These are phyloP conservation scores for Pitta sordida DNA, from an alignment of 2,113 vertebrate species.

Conservation along the genomic window DNA sequence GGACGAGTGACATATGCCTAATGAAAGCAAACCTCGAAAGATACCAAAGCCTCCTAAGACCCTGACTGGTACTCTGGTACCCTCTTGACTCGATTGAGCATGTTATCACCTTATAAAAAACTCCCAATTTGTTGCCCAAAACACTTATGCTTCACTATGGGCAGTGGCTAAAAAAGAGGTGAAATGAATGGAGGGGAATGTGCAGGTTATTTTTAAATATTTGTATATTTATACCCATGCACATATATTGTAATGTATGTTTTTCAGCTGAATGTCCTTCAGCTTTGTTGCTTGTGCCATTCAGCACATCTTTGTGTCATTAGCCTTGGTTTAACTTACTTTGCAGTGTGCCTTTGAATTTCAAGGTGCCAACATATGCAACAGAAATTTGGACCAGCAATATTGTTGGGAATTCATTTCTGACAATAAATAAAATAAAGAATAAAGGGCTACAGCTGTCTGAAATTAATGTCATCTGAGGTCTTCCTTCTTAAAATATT, in stretches of 20 bases:
- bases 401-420: not conserved
- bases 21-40: not conserved
- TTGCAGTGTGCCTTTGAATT: not conserved
- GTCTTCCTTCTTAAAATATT: conserved; percentile 18
- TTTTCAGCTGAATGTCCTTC: not conserved
- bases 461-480: not conserved
- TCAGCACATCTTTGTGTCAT: not conserved
- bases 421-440: not conserved
- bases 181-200: not conserved
- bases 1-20: not conserved
- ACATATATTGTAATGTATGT: not conserved
- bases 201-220: not conserved
- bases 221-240: not conserved
- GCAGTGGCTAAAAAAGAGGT: not conserved
- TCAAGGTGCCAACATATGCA: not conserved
- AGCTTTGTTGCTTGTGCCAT: not conserved
- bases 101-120: not conserved
- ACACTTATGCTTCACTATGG: not conserved
- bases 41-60: not conserved
- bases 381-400: not conserved
- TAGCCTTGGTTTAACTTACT: not conserved
- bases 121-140: not conserved
- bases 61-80: not conserved
- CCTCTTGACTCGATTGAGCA: not conserved
- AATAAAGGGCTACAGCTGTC: not conserved